These are phyloP conservation scores for Drosophila neocordata DNA, from an alignment of 1,140 invertebrate species.

Conservation along the genomic window DNA sequence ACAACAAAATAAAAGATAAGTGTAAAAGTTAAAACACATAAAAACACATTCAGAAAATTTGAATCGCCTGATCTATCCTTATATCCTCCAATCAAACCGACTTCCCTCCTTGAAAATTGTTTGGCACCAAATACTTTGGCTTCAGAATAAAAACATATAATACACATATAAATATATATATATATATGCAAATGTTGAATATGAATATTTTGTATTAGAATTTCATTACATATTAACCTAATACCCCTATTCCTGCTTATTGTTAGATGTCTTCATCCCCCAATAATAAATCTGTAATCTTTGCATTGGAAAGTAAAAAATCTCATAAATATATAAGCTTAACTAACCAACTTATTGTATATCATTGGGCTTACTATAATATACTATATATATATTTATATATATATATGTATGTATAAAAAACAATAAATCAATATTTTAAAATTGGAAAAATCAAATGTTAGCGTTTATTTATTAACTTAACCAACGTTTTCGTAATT, in stretches of 20 bases:
- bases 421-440: slow-evolving; percentile 70
- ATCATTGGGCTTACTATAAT: slow-evolving; percentile 67
- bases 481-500: background rate
- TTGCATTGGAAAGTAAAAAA: slow-evolving; percentile 48
- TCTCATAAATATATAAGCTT: slow-evolving; percentile 69
- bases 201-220: slow-evolving; percentile 73
- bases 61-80: background rate
- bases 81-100: slow-evolving; percentile 8
- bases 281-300: slow-evolving; percentile 37
- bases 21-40: background rate
- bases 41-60: background rate
- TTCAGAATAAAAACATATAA: slow-evolving; percentile 18
- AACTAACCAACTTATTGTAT: slow-evolving; percentile 63
- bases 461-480: background rate
- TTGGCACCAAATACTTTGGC: background rate
- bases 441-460: slow-evolving; percentile 32
- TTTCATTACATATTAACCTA: slow-evolving; percentile 38
- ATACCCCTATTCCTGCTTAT: slow-evolving; percentile 34
- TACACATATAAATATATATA: slow-evolving; percentile 32
- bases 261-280: slow-evolving; percentile 47
- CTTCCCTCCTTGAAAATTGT: background rate
- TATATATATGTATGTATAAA: slow-evolving; percentile 69
- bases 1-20: background rate
- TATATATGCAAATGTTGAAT: slow-evolving; percentile 67
- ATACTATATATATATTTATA: slow-evolving; percentile 48